These are phyloP conservation scores for Falcunculus frontatus DNA, from an alignment of 2,113 vertebrate species.

Conservation along the genomic window DNA sequence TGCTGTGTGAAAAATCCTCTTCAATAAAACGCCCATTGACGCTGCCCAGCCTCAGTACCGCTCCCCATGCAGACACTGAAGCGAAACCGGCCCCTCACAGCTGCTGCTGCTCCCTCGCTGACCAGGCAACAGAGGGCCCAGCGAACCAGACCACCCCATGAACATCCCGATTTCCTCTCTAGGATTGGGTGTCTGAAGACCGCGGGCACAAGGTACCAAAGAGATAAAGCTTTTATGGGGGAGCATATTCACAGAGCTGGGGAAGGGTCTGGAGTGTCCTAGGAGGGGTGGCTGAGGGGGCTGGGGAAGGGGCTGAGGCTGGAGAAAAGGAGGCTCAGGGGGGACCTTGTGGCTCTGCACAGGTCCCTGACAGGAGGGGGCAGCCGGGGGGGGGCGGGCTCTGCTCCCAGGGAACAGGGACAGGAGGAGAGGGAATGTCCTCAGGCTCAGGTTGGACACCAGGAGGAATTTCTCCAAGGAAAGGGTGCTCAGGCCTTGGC, in stretches of 20 bases:
- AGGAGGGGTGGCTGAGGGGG: background rate
- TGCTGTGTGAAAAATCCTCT: too few species aligned
- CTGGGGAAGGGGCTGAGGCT: background rate
- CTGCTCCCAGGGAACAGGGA: background rate
- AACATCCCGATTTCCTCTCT: too few species aligned
- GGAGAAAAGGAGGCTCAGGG: background rate
- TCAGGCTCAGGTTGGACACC: background rate
- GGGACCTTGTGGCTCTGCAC: background rate
- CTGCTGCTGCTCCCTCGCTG: background rate
- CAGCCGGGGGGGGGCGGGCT: background rate
- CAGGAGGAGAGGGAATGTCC: background rate
- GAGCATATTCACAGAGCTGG: background rate
- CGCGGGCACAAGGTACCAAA: background rate
- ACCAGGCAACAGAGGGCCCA: fast-evolving
- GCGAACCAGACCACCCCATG: background rate
- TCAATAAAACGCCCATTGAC: too few species aligned
- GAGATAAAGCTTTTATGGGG: fast-evolving
- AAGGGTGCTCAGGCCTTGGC: fast-evolving
- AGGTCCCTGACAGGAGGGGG: background rate
- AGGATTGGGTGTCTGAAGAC: fast-evolving
- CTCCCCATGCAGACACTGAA: fast-evolving
- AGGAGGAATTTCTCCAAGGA: background rate
- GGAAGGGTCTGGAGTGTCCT: background rate
- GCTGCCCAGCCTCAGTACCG: too few species aligned
- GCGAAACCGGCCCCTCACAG: too few species aligned